Percentiles rank a stretch among this genome's conserved stretches.
Conservation (phyloP, 2,797 vertebrate genomes). For the Crypturellus tataupa region DNA sequence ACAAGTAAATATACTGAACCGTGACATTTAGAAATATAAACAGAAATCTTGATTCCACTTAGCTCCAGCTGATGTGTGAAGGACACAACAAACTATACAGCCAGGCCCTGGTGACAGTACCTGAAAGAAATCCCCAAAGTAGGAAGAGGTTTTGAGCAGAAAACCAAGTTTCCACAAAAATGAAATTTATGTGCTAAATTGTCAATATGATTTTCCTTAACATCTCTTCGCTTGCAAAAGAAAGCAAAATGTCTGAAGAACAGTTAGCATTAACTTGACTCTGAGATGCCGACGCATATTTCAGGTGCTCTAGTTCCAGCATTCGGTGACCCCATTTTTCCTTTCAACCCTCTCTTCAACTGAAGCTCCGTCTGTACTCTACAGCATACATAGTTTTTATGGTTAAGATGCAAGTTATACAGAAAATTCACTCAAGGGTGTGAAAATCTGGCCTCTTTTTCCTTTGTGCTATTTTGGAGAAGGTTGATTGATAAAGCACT, state of each 20-base stretch:
- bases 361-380: not conserved
- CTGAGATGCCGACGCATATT: not conserved
- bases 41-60: not conserved
- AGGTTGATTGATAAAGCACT: not conserved
- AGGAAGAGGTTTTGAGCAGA: not conserved
- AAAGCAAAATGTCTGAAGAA: not conserved
- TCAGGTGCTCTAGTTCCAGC: not conserved
- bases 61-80: not conserved
- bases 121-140: not conserved
- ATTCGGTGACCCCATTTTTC: accelerated
- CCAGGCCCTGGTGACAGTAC: not conserved
- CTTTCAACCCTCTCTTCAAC: not conserved
- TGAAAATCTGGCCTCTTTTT: not conserved
- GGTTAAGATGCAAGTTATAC: not conserved
- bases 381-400: not conserved
- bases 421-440: not conserved
- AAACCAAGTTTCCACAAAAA: not conserved
- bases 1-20: not conserved
- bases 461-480: not conserved
- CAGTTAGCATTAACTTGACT: not conserved
- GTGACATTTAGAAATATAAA: conserved; percentile 6
- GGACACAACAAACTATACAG: not conserved
- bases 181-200: not conserved
- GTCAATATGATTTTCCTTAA: not conserved
- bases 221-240: not conserved